Percentiles rank a stretch among this genome's conserved stretches.
These are phyloP conservation scores for Benthochromis sp. DNA, from an alignment of 2,113 vertebrate genomes.

Conservation along the genomic window DNA sequence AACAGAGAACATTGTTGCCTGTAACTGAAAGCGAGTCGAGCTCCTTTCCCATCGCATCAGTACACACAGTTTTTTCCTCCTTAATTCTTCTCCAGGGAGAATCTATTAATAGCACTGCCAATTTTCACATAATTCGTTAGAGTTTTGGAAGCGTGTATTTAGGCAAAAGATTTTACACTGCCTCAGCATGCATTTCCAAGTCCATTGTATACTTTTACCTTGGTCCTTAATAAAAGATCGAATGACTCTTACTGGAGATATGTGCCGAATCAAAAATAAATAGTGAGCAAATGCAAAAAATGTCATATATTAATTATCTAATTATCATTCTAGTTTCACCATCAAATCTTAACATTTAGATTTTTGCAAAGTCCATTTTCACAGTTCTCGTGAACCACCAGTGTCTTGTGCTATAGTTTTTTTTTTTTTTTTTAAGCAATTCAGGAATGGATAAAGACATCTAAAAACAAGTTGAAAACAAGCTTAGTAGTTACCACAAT, in stretches of 20 bases:
- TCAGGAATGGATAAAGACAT: constrained; percentile 45
- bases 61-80: not conserved
- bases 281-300: constrained; percentile 42
- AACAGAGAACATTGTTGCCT: not conserved
- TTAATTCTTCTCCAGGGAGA: not conserved
- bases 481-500: constrained; percentile 52
- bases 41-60: not conserved
- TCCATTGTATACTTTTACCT: constrained; percentile 36
- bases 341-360: constrained; percentile 21
- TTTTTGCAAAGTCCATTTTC: constrained; percentile 37
- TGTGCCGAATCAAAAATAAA: constrained; percentile 59
- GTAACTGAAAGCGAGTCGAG: not conserved
- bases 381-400: constrained; percentile 50
- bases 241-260: constrained; percentile 19
- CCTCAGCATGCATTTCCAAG: constrained; percentile 40
- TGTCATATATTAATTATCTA: constrained; percentile 51
- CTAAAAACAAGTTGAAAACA: constrained; percentile 44
- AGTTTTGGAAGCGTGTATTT: not conserved
- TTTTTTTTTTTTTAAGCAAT: constrained; percentile 38
- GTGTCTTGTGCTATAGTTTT: constrained; percentile 68
- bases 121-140: not conserved
- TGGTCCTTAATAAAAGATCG: not conserved
- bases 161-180: not conserved
- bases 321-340: constrained; percentile 30
- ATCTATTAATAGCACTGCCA: not conserved